phyloP scores from a whole-genome alignment of 2,797 vertebrate genomes.

The Margarornis squamiger region DNA sequence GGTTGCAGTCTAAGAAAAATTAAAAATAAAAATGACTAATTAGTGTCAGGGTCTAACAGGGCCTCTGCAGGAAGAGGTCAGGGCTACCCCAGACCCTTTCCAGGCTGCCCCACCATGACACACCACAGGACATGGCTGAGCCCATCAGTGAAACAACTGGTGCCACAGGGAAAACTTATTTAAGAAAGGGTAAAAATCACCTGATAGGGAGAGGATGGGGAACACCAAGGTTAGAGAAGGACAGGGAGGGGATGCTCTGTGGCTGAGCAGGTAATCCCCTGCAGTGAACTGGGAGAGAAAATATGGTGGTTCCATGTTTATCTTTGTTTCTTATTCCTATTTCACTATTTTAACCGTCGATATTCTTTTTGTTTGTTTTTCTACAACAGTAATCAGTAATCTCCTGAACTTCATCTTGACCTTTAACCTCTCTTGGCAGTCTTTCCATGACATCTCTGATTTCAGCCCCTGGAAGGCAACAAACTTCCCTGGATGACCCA shows the following conservation, averaged over 20 bases:
- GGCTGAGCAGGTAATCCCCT: not conserved
- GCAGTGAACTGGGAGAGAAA: not conserved
- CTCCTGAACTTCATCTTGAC: not conserved
- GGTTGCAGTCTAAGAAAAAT: not conserved
- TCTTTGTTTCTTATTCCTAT: not conserved
- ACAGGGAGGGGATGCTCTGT: not conserved
- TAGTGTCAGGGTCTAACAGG: not conserved
- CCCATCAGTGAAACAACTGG: not conserved
- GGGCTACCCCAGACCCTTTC: not conserved
- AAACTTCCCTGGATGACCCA: not conserved
- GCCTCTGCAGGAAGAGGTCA: not conserved
- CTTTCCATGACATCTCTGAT: not conserved
- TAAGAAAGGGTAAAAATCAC: not conserved
- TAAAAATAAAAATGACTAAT: not conserved
- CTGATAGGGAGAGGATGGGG: accelerated
- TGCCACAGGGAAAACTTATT: accelerated
- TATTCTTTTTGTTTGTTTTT: not conserved
- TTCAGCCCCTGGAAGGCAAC: not conserved
- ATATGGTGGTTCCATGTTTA: not conserved
- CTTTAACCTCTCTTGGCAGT: not conserved
- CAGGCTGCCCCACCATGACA: not conserved
- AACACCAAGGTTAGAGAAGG: not conserved
- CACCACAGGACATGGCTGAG: not conserved
- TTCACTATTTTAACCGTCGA: not conserved
- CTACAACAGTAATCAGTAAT: not conserved